Evolutionary conservation across 2,888 invertebrate species (phyloP), one percentile per base, ranked within the genome.

Genomic region (Anticlea derivata): DNA sequence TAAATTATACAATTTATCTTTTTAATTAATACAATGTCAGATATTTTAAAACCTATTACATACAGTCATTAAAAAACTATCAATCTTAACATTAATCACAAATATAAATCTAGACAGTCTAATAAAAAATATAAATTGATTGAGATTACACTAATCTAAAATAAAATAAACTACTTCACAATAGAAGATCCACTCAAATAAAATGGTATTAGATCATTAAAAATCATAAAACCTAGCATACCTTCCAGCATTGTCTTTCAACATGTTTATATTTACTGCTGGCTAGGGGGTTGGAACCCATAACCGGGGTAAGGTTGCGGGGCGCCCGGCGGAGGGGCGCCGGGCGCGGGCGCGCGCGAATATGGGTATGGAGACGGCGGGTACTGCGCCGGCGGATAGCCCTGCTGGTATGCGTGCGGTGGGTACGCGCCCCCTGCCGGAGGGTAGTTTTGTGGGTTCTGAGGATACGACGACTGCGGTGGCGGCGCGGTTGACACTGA

Each of bases 221-320:
- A 39, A 26, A 30, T 30, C 5, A 23, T 23, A 4, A 30, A 40
- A 29, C 34, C 0, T 8, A 11, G 5, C 17, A 12, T 8, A 26
- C n/a, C 17, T 27, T 22, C 12, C 27, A 40, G 31, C 23, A 23
- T 45, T 17, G 29, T 17, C 23, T 23, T 37, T 23, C 7, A 23
- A 29, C 11, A 47, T 22, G 8, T 40, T 20, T 31, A 26, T 4
- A 76, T 67, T 43, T 50, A 62, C 35, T 93, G 94, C 77, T 94
- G 94, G 22, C 94, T 92, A 39, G 95, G 95, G 55, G 96, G 96
- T 68, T 96, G 96, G 74, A 95, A 96, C 40, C 95, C 94, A 75
- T 96, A 96, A 27, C 95, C 94, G 5, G 92, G 93, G 74, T 96
- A 96, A 52, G 94, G 94, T 60, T 95, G 94, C 4, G 95, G 93